Percentiles rank a stretch among this genome's conserved stretches.
Evolutionary conservation across 2,888 invertebrate genomes (phyloP).

Genomic region (Pherbina coryleti): DNA sequence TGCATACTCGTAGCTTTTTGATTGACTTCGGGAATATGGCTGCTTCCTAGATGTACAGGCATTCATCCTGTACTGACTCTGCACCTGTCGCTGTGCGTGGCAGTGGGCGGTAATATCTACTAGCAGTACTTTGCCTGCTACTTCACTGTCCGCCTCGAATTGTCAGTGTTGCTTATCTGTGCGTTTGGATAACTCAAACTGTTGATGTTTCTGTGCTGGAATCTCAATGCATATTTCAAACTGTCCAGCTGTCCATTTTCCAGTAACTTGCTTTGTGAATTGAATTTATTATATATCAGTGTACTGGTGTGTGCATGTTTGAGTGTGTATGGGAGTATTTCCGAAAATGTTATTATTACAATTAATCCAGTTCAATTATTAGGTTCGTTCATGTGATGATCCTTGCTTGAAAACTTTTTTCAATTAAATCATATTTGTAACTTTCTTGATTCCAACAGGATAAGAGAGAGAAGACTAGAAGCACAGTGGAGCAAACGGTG

Average conservation of each 20-base stretch:
- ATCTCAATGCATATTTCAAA: conserved; percentile 3
- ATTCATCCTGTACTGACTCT: background rate
- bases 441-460: too few species aligned
- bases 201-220: background rate
- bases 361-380: conserved; percentile 28
- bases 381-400: background rate
- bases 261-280: background rate
- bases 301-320: background rate
- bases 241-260: background rate
- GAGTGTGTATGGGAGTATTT: background rate
- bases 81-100: conserved; percentile 1
- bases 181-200: background rate
- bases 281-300: background rate
- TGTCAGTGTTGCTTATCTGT: conserved; percentile 1
- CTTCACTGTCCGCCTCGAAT: background rate
- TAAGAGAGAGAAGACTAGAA: too few species aligned
- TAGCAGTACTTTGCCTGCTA: background rate
- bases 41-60: background rate
- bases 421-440: background rate
- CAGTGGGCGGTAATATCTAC: background rate
- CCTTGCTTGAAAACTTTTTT: background rate
- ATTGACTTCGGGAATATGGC: background rate
- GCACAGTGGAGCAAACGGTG: too few species aligned
- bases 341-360: conserved; percentile 7
- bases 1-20: background rate